Evolutionary conservation across 53 echinoderm and acorn worm species (phyloP).

Genomic region (Hippasteria phrygiana): DNA sequence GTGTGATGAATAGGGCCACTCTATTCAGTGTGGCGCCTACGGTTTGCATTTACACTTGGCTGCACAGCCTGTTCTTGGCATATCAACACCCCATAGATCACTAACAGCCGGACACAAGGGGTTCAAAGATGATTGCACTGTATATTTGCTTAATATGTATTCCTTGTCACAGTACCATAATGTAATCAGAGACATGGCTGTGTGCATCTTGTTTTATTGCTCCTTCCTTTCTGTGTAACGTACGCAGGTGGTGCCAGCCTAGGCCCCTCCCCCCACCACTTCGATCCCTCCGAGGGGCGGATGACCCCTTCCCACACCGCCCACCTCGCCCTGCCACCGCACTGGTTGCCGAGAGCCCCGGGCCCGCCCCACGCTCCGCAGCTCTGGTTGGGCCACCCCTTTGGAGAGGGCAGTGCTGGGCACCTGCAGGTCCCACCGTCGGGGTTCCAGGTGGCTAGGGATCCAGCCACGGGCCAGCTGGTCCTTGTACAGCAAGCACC

Average conservation of each 20-base stretch:
- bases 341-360: conserved; percentile 78
- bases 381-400: conserved; percentile 68
- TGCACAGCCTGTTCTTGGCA: too few relatives aligned
- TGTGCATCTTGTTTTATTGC: too few relatives aligned
- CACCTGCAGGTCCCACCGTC: conserved; percentile 74
- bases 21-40: too few relatives aligned
- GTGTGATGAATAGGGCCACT: too few relatives aligned
- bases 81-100: too few relatives aligned
- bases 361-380: conserved; percentile 59
- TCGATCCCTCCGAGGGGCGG: conserved; percentile 42
- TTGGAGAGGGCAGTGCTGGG: conserved; percentile 39
- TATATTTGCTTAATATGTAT: too few relatives aligned
- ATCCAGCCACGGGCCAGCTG: conserved; percentile 84
- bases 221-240: neutral
- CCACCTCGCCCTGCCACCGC: conserved; percentile 73
- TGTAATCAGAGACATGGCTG: neutral
- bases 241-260: conserved; percentile 73
- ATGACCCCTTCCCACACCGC: conserved; percentile 75
- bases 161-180: too few relatives aligned
- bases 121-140: too few relatives aligned
- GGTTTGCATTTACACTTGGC: too few relatives aligned
- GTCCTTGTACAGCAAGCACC: conserved; percentile 77
- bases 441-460: conserved; percentile 82
- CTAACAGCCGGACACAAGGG: too few relatives aligned
- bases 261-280: conserved; percentile 62